Conservation (phyloP, 1,140 invertebrate genomes). For the Phthorimaea operculella region DNA sequence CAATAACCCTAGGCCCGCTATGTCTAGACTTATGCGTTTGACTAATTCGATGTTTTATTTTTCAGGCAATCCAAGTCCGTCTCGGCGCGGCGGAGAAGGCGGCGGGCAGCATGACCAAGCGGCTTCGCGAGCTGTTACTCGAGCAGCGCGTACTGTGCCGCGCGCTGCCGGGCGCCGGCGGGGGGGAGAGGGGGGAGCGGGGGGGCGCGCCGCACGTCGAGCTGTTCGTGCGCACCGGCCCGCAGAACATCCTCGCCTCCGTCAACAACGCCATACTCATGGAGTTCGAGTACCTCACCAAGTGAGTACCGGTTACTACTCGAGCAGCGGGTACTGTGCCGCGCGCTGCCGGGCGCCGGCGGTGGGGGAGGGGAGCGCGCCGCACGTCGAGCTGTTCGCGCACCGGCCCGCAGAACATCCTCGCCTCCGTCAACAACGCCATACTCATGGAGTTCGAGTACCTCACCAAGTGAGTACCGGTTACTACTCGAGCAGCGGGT, state of each 20-base stretch:
- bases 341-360: slow-evolving; percentile 29
- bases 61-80: slow-evolving; percentile 67
- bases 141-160: slow-evolving; percentile 57
- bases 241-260: slow-evolving; percentile 69
- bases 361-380: slow-evolving; percentile 15
- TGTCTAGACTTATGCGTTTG: too few relatives aligned
- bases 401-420: slow-evolving; percentile 63
- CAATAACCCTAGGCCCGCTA: too few relatives aligned
- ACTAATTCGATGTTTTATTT: too few relatives aligned
- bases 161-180: slow-evolving; percentile 27
- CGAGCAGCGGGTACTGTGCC: slow-evolving; percentile 55
- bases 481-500: slow-evolving; percentile 50
- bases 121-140: slow-evolving; percentile 60
- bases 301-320: slow-evolving; percentile 38
- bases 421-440: slow-evolving; percentile 73
- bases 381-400: slow-evolving; percentile 72
- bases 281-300: slow-evolving; percentile 54
- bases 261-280: slow-evolving; percentile 71
- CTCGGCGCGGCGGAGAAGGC: slow-evolving; percentile 62
- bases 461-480: slow-evolving; percentile 32
- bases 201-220: slow-evolving; percentile 64
- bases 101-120: slow-evolving; percentile 49
- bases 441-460: slow-evolving; percentile 65
- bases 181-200: neutral
- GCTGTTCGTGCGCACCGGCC: slow-evolving; percentile 70